Evolutionary conservation across 1,140 invertebrate genomes (phyloP).

Genomic region (Cydia splendana): DNA sequence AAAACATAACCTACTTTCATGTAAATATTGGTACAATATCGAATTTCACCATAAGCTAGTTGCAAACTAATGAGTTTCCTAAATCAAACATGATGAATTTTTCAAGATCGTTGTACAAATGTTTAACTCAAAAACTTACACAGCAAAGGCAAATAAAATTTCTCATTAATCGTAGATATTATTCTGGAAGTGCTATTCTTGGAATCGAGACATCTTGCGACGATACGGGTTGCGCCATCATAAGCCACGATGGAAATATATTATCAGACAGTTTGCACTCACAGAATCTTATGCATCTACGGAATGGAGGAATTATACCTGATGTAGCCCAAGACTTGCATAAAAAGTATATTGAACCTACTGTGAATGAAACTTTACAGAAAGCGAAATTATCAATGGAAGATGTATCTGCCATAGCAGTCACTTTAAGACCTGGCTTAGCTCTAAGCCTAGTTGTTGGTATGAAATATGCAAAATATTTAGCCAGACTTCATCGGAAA

Average conservation of each 20-base stretch:
- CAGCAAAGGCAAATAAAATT: not conserved
- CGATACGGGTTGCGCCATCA: conserved; percentile 96
- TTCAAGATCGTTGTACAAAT: not conserved
- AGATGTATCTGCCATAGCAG: conserved; percentile 93
- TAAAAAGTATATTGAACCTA: conserved; percentile 86
- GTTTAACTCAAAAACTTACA: not conserved
- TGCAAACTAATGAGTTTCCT: not conserved
- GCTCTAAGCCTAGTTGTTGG: conserved; percentile 90
- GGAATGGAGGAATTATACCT: conserved; percentile 96
- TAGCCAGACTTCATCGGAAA: conserved; percentile 86
- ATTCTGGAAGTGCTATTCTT: conserved; percentile 69
- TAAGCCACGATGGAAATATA: conserved; percentile 86
- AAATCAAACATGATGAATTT: not conserved
- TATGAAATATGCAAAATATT: conserved; percentile 90
- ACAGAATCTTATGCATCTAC: conserved; percentile 88
- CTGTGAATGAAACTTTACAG: conserved; percentile 86
- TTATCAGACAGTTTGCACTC: conserved; percentile 89
- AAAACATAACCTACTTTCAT: conserved; percentile 4
- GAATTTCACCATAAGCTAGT: not conserved
- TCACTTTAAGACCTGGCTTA: conserved; percentile 94
- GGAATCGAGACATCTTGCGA: conserved; percentile 99
- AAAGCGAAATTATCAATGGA: conserved; percentile 83
- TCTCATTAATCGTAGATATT: conserved; percentile 12
- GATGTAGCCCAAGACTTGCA: conserved; percentile 92
- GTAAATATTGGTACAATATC: not conserved